Evolutionary conservation across 2,888 invertebrate species (phyloP), one percentile per base, ranked within the genome.

Genomic region (Thereva unica): DNA sequence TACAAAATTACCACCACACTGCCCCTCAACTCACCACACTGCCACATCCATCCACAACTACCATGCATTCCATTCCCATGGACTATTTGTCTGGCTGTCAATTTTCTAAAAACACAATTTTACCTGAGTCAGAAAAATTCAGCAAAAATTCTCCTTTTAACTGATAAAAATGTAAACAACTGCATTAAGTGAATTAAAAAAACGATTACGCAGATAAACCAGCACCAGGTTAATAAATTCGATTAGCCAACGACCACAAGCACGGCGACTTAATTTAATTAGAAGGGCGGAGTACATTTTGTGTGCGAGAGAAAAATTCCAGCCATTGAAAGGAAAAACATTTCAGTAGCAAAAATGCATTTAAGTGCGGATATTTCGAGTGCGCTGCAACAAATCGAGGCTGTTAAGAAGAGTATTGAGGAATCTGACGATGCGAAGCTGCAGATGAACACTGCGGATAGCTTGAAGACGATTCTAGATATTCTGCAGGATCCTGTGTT

Each of bases 401-500:
- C 91, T 74, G 91, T 95, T 41, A 93, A 95, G 79, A 85, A 90
- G 76, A 87, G 90, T 64, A 90, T 95, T 45, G 91, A 93, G 77
- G 91, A 92, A 75, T 87, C 89, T 71, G 92, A 92, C 75, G 93
- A 93, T 82, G 87, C 89, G 0, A 92, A 93, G 78, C 80, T 93
- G 68, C 90, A 92, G 82, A 84, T 86, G 79, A 78, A 75, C 70
- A 80, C 92, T 67, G 86, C 85, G 73, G 90, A 92, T 76, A 94
- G 95, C 77, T 82, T 95, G 65, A 90, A 90, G 76, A 88, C 92
- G 71, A 84, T 95, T 52, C 87, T 95, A 72, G 90, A 90, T 71
- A 86, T 95, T 70, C 77, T 92, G 71, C 93, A 95, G 75, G 95
- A 95, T 82, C 96, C 96, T 3, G 92, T 96, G 64, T 89, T 97